Evolutionary conservation across 2,113 vertebrate species (phyloP).

Genomic region (Zosterops pallidus): DNA sequence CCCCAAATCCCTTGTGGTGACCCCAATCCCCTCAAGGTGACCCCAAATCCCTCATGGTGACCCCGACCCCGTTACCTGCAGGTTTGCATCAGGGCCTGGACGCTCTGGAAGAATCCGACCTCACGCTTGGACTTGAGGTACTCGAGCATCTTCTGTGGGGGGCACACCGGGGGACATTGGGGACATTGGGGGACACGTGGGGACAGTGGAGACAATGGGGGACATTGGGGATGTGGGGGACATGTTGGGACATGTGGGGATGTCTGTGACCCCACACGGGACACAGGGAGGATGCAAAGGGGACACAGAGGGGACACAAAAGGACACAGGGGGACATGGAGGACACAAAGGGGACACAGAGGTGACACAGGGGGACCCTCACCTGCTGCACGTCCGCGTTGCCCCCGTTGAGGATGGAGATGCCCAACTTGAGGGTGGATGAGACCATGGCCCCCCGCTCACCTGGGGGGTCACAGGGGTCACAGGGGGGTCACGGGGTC

Average conservation of each 20-base stretch:
- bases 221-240: too few species aligned
- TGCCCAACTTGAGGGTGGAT: constrained; percentile 93
- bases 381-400: constrained; percentile 90
- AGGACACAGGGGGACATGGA: neutral
- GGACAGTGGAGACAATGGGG: too few species aligned
- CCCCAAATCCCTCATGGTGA: neutral
- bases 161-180: too few species aligned
- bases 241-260: too few species aligned
- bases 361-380: neutral
- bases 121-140: constrained; percentile 97
- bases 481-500: too few species aligned
- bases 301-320: too few species aligned
- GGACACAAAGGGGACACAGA: too few species aligned
- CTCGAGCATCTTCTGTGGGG: constrained; percentile 89
- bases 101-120: constrained; percentile 92
- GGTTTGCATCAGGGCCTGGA: constrained; percentile 93
- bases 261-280: too few species aligned
- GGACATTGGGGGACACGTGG: neutral
- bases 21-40: neutral
- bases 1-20: too few species aligned
- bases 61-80: constrained; percentile 81
- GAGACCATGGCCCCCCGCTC: constrained; percentile 91
- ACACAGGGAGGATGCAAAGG: too few species aligned
- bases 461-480: constrained; percentile 66
- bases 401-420: constrained; percentile 95